These are phyloP conservation scores for Pinna nobilis DNA, from an alignment of 1,140 invertebrate genomes.

Conservation along the genomic window DNA sequence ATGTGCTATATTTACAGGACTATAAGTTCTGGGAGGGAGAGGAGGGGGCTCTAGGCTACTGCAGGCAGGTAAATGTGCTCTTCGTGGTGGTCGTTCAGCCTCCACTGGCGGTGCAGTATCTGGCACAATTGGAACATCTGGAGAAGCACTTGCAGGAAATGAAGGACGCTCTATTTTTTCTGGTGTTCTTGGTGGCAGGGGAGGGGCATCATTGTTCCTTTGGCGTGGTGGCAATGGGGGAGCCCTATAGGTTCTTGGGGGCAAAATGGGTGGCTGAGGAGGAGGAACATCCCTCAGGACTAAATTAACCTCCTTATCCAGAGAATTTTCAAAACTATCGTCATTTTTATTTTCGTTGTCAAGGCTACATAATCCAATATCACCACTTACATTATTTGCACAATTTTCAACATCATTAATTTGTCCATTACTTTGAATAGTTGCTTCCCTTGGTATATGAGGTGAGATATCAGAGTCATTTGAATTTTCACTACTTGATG, in stretches of 20 bases:
- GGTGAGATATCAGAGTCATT: background rate
- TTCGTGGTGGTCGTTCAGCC: background rate
- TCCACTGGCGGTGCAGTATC: background rate
- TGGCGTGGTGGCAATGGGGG: conserved; percentile 65
- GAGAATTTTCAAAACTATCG: conserved; percentile 8
- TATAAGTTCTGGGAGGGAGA: conserved; percentile 68
- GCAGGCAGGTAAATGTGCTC: background rate
- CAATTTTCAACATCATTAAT: background rate
- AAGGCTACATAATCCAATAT: background rate
- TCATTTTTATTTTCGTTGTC: conserved; percentile 1
- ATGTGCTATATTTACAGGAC: conserved; percentile 56
- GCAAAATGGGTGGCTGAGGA: conserved; percentile 58
- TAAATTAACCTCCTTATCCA: conserved; percentile 15
- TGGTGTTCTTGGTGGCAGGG: conserved; percentile 56
- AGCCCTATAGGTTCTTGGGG: conserved; percentile 68
- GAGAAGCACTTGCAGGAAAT: conserved; percentile 16
- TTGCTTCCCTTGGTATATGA: background rate
- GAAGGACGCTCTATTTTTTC: conserved; percentile 43
- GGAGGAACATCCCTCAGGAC: conserved; percentile 8
- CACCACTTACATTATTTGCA: background rate
- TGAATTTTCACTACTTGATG: conserved; percentile 11
- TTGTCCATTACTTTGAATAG: background rate
- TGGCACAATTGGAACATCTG: conserved; percentile 6
- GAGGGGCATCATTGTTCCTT: conserved; percentile 54
- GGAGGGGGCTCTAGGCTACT: conserved; percentile 56